Conservation (phyloP, 2,113 vertebrate genomes). For the Sapajus apella region DNA sequence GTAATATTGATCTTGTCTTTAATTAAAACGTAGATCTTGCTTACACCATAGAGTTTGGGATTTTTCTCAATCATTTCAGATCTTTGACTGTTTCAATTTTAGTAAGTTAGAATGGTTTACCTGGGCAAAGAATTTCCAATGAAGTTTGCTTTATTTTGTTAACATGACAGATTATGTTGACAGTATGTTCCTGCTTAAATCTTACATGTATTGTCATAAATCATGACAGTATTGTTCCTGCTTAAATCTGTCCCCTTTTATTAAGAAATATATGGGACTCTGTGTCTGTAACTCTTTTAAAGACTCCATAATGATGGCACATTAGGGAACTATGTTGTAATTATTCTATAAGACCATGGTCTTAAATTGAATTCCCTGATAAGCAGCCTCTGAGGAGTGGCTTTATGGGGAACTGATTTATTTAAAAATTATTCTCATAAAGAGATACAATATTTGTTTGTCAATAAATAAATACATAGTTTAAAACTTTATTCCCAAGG, state of each 20-base stretch:
- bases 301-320: neutral
- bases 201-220: neutral
- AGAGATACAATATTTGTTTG: neutral
- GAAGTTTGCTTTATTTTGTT: neutral
- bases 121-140: constrained; percentile 19
- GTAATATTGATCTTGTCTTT: neutral
- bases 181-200: neutral
- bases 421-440: neutral
- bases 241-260: neutral
- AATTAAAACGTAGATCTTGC: neutral
- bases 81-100: neutral
- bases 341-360: neutral
- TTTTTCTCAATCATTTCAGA: constrained; percentile 2
- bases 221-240: too few species aligned
- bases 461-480: neutral
- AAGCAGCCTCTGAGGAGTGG: neutral
- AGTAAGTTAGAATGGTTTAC: neutral
- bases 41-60: neutral
- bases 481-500: neutral
- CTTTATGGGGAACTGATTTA: neutral
- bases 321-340: neutral
- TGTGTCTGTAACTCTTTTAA: neutral
- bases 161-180: neutral
- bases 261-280: neutral
- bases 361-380: neutral